Base-by-base conservation (phyloP, 2,797 vertebrate genomes). In the Anolis apletophallus region DNA sequence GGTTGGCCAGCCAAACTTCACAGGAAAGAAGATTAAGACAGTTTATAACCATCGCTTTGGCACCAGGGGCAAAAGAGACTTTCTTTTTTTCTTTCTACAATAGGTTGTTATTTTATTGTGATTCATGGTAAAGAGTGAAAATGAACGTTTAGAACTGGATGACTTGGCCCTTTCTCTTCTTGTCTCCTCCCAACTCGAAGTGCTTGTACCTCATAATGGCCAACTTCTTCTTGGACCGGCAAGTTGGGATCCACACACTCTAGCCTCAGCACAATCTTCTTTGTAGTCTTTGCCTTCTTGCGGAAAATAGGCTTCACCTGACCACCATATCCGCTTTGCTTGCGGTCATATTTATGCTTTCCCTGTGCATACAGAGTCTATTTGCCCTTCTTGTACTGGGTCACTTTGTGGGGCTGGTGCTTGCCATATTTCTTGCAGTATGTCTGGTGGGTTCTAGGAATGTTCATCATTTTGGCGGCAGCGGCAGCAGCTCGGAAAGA, bases 141-240 rank as follows among this genome's bases (percentile, higher is more conserved):
- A n/a, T n/a, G n/a, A n/a, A n/a, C n/a, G n/a, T n/a, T n/a, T n/a
- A n/a, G n/a, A n/a, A n/a, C n/a, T n/a, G n/a, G n/a, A n/a, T 40
- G 40, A 40, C 40, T 5, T 40, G 40, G 40, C 40, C 40, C 40
- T 40, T 40, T 40, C 40, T 40, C 40, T 40, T 40, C 40, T 2
- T 40, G 40, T 40, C 40, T 40, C 40, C 40, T 40, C 40, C 40
- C 40, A 99, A 95, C 94, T 99, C 98, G 88, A 99, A 99, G 96
- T 99, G 98, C 94, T 99, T 99, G 96, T 98, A 99, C 94, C 98
- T 97, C 96, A 99, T 99, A 94, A 99, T 99, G 54, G 99, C 98
- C 95, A 99, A 95, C 98, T 99, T 99, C 95, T 98, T 98, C 97
- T 99, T 99, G 83, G 98, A 99, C 91, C 98, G 97, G 96, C 98